Evolutionary conservation across 2,888 invertebrate species (phyloP).

Genomic region (Tromatobia lineatoria): DNA sequence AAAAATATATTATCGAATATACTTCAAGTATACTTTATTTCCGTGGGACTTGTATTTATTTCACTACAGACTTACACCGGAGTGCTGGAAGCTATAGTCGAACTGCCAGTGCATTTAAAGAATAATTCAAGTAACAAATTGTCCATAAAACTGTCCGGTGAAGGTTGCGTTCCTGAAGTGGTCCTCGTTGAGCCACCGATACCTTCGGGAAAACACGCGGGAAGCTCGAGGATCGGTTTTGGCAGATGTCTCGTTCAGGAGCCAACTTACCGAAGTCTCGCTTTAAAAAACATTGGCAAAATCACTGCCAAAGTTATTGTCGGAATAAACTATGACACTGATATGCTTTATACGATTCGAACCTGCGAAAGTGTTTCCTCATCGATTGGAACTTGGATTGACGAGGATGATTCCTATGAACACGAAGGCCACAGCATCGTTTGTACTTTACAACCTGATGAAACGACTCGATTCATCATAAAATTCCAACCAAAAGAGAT

Average conservation of each 20-base stretch:
- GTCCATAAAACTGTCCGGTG: constrained; percentile 82
- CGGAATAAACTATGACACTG: constrained; percentile 79
- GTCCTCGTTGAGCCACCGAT: constrained; percentile 80
- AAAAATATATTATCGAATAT: too few relatives aligned
- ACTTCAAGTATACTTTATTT: too few relatives aligned
- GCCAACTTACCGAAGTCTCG: constrained; percentile 72
- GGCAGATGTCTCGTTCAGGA: constrained; percentile 81
- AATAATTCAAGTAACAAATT: constrained; percentile 71
- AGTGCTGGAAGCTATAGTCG: constrained; percentile 75
- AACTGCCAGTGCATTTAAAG: constrained; percentile 70
- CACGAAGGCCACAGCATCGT: constrained; percentile 27
- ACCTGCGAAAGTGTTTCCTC: constrained; percentile 10
- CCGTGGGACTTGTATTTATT: background rate
- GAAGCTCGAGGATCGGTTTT: constrained; percentile 79
- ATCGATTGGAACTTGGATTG: background rate
- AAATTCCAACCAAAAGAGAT: constrained; percentile 80
- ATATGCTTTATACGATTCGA: constrained; percentile 66
- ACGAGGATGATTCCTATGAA: constrained; percentile 33
- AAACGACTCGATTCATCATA: constrained; percentile 79
- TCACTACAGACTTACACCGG: constrained; percentile 77
- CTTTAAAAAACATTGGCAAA: constrained; percentile 83
- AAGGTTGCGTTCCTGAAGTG: constrained; percentile 85
- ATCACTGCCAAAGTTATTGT: constrained; percentile 84
- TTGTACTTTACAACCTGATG: constrained; percentile 75
- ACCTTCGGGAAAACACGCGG: constrained; percentile 64